Evolutionary conservation across 2,888 invertebrate genomes (phyloP).

Genomic region (Agriopis aurantiaria): DNA sequence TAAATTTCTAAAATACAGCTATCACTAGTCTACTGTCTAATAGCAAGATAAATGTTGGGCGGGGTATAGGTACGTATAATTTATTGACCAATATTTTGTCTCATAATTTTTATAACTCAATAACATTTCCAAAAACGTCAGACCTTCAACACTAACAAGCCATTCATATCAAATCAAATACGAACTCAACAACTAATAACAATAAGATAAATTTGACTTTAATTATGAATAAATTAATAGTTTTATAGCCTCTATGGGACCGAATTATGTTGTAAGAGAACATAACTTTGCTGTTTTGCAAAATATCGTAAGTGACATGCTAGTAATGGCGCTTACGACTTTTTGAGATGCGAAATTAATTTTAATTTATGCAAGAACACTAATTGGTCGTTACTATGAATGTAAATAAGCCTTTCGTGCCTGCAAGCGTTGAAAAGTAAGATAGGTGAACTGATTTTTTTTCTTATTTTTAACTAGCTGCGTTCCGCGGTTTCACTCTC

Average conservation of each 20-base stretch:
- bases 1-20: too few relatives aligned
- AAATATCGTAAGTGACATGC: background rate
- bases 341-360: background rate
- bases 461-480: too few relatives aligned
- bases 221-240: conserved; percentile 33
- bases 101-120: background rate
- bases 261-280: conserved; percentile 18
- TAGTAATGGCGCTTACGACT: background rate
- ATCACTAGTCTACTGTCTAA: too few relatives aligned
- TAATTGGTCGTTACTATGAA: background rate
- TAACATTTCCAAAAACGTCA: background rate
- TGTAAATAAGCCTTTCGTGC: background rate
- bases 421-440: too few relatives aligned
- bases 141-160: conserved; percentile 5
- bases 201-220: conserved; percentile 28
- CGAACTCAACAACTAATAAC: conserved; percentile 27
- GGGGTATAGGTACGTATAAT: too few relatives aligned
- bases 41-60: too few relatives aligned
- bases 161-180: conserved; percentile 8
- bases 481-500: too few relatives aligned
- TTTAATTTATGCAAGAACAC: conserved; percentile 8
- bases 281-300: background rate
- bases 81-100: conserved; percentile 10
- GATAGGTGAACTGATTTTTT: too few relatives aligned
- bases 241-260: background rate